Percentiles rank a stretch among this genome's conserved stretches.
These are phyloP conservation scores for Camponotus pennsylvanicus DNA, from an alignment of 1,140 invertebrate genomes.

Conservation along the genomic window DNA sequence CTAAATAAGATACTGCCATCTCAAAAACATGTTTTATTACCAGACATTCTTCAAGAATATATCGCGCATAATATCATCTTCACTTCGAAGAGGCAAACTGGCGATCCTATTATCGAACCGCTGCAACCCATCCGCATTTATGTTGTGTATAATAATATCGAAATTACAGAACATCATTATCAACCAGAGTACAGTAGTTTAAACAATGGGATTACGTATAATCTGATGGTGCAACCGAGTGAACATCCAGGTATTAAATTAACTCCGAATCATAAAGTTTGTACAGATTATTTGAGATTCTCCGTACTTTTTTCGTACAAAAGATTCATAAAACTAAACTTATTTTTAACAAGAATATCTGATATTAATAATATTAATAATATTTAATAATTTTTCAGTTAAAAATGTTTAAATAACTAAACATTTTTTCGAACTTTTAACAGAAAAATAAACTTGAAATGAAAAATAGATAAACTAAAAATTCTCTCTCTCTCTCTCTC, in stretches of 20 bases:
- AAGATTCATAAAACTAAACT: not conserved
- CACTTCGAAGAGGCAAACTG: constrained; percentile 77
- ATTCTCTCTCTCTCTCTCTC: not conserved
- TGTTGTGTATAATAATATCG: constrained; percentile 92
- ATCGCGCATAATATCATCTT: constrained; percentile 86
- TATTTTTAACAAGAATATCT: constrained; percentile 27
- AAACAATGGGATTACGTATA: constrained; percentile 88
- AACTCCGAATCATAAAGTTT: not conserved
- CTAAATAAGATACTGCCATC: constrained; percentile 86
- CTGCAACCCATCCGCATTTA: constrained; percentile 89
- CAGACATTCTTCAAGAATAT: constrained; percentile 88
- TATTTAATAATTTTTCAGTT: not conserved
- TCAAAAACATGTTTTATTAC: constrained; percentile 88
- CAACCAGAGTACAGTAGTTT: constrained; percentile 88
- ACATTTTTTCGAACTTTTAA: not conserved
- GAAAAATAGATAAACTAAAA: not conserved
- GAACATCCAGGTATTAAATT: constrained; percentile 86
- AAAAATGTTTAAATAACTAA: not conserved
- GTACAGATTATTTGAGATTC: not conserved
- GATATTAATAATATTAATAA: not conserved
- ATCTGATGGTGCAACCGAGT: constrained; percentile 89
- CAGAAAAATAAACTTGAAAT: not conserved
- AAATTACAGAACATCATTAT: constrained; percentile 89
- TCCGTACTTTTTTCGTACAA: not conserved
- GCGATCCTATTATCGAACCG: constrained; percentile 84